Conservation (phyloP, 2,888 invertebrate genomes). For the Hipparchia semele region DNA sequence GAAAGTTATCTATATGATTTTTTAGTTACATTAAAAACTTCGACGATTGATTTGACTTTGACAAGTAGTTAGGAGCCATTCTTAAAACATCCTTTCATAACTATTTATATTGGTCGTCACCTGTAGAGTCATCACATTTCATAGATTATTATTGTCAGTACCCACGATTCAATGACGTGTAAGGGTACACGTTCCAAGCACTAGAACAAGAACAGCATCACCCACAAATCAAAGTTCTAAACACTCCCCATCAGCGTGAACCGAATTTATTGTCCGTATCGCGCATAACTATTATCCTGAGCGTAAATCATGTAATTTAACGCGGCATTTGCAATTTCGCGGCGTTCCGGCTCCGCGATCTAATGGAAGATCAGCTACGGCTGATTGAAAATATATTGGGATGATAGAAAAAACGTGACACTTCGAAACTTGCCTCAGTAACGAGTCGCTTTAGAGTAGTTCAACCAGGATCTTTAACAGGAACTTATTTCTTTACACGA, state of each 20-base stretch:
- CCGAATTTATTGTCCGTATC: slow-evolving; percentile 73
- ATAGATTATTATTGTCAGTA: not conserved
- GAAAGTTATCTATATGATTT: not conserved
- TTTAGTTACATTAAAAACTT: not conserved
- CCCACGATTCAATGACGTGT: too few species aligned
- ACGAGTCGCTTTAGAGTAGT: not conserved
- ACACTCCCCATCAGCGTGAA: slow-evolving; percentile 54
- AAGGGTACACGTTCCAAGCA: too few species aligned
- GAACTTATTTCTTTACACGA: not conserved
- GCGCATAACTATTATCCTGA: slow-evolving; percentile 61
- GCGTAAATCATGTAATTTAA: slow-evolving; percentile 52
- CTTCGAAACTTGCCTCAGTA: not conserved
- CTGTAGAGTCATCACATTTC: too few species aligned
- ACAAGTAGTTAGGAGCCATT: too few species aligned
- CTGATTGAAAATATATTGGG: slow-evolving; percentile 28
- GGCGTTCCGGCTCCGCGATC: slow-evolving; percentile 62
- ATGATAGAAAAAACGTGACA: slow-evolving; percentile 12
- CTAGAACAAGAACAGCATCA: not conserved
- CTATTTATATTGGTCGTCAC: too few species aligned
- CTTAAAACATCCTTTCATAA: too few species aligned
- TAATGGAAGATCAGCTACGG: slow-evolving; percentile 45
- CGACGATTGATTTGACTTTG: not conserved
- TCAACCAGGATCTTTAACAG: slow-evolving; percentile 2
- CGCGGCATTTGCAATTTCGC: slow-evolving; percentile 54
- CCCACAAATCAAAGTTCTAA: slow-evolving; percentile 54